Base-by-base conservation (phyloP, 2,888 invertebrate genomes). In the Melinopterus prodromus region DNA sequence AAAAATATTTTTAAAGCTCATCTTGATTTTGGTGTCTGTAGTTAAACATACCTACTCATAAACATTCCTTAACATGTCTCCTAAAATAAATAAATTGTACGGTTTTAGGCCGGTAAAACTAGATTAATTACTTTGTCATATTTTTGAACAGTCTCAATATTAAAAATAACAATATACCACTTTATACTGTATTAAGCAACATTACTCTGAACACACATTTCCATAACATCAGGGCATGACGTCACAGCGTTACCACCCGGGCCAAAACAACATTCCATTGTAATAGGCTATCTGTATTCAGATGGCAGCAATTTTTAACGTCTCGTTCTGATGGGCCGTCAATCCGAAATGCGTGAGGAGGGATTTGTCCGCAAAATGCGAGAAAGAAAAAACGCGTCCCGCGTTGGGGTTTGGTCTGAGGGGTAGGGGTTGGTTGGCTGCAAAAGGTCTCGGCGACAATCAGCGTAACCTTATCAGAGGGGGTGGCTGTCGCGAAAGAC, bases 271-370 rank as follows among this genome's bases (percentile, higher is more conserved):
- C 37, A 76, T 53, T 76, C 38, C 16, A 69, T 53, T 53, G 69
- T 69, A 77, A 77, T 77, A 77, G 53, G 69, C 16, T 53, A 69
- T 77, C 37, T 15, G 16, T 69, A 53, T 53, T 53, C 53, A 53
- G 77, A 79, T 81, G 80, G 81, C 81, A 79, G 78, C 80, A 82
- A 82, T 82, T 81, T 82, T 80, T 80, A 81, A 81, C 79, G 81
- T 53, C 12, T 53, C 53, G 53, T 82, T 81, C 79, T 79, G 81
- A 81, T 81, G 77, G 81, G 71, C 71, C 79, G 80, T 78, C 80
- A 80, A 82, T 82, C 81, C 74, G 74, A 80, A 77, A 80, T 81
- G 82, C 81, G 82, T 80, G 80, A 82, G 81, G 53, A 53, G 53
- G 53, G 53, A 53, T 53, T 53, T 4, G 5, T 53, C 53, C 53